phyloP scores from a whole-genome alignment of 2,797 vertebrate species.

The Sebastes matsubarae region DNA sequence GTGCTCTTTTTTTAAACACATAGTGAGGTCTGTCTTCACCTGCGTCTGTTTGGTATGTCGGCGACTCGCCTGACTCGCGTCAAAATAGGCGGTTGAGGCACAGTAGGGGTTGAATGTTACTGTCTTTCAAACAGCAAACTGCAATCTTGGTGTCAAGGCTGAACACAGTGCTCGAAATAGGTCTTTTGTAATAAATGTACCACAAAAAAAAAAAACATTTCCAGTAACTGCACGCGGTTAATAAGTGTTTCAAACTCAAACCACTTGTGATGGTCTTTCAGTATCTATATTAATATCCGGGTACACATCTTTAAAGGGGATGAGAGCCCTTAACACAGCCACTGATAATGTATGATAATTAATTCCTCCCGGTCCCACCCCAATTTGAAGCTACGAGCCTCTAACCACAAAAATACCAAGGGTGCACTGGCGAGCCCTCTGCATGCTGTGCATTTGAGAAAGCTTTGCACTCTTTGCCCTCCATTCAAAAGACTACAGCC shows the following conservation, averaged over 20 bases:
- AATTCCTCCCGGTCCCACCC: background rate
- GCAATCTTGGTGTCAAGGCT: slow-evolving; percentile 11
- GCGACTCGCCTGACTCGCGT: background rate
- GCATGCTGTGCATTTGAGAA: background rate
- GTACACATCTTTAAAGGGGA: background rate
- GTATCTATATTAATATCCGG: background rate
- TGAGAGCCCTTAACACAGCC: background rate
- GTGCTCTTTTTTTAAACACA: background rate
- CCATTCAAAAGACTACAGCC: background rate
- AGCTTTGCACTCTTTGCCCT: background rate
- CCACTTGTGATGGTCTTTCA: background rate
- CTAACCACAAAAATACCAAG: background rate
- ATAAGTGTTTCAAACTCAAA: background rate
- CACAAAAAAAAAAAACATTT: background rate
- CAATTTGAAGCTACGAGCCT: background rate
- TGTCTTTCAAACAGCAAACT: slow-evolving; percentile 28
- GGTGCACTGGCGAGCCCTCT: background rate
- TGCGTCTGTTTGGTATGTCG: background rate
- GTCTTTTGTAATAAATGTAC: background rate
- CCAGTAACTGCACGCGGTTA: background rate
- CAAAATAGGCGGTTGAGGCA: background rate
- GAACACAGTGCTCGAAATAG: background rate
- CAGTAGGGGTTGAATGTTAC: slow-evolving; percentile 4
- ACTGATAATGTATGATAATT: slow-evolving; percentile 5
- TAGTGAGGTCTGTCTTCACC: background rate